These are phyloP conservation scores for Chondrilla cf. caribensis DNA, from an alignment of 37 sponge, comb jelly and placozoan species.

Conservation along the genomic window DNA sequence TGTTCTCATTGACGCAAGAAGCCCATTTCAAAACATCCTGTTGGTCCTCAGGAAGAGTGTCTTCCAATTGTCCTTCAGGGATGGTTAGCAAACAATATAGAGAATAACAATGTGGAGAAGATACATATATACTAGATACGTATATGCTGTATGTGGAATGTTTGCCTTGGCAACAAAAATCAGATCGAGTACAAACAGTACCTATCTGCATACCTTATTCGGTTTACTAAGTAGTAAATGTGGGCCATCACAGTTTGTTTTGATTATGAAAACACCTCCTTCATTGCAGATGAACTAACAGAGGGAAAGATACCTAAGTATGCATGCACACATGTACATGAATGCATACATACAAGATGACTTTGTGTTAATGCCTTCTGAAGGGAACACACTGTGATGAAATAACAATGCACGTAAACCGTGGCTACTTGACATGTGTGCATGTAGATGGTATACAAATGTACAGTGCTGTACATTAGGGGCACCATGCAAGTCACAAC, in stretches of 20 bases:
- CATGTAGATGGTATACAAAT: too few relatives aligned
- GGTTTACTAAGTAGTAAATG: slow-evolving; percentile 71
- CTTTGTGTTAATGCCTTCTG: too few relatives aligned
- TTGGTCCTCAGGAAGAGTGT: slow-evolving; percentile 62
- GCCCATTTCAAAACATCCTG: slow-evolving; percentile 80
- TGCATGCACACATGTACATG: background rate
- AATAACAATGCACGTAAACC: too few relatives aligned
- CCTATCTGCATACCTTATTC: slow-evolving; percentile 59
- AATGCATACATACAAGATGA: background rate
- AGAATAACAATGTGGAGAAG: background rate
- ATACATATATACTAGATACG: background rate
- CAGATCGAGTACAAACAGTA: too few relatives aligned
- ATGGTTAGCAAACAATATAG: background rate
- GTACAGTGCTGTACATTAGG: too few relatives aligned
- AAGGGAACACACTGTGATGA: too few relatives aligned
- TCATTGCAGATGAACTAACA: slow-evolving; percentile 76
- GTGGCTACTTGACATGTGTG: too few relatives aligned
- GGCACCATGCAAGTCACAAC: too few relatives aligned
- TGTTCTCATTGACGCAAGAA: slow-evolving; percentile 41
- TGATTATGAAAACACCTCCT: slow-evolving; percentile 60
- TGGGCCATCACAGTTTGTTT: slow-evolving; percentile 78
- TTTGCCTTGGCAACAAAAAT: too few relatives aligned
- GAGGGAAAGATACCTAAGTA: background rate
- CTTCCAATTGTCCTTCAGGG: slow-evolving; percentile 59
- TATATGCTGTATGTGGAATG: background rate